A percentile compares a stretch with the other conserved stretches of the same genome.
These are phyloP conservation scores for Trematocara variabile DNA, from an alignment of 2,113 vertebrate species.

Conservation along the genomic window DNA sequence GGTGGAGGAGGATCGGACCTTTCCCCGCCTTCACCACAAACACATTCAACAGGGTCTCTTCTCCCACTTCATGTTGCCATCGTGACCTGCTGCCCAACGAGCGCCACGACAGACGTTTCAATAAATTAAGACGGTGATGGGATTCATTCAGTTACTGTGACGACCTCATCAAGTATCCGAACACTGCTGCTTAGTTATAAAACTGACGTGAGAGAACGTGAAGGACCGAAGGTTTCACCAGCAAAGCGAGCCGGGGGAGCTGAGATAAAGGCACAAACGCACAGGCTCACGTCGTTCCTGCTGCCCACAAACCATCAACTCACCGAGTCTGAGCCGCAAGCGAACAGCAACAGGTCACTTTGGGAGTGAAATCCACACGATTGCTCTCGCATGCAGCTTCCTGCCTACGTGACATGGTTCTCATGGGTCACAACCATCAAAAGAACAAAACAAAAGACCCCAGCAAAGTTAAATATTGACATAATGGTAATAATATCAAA, in stretches of 20 bases:
- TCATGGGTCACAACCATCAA: not conserved
- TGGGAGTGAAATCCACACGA: not conserved
- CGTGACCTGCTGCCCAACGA: not conserved
- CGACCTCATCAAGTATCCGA: not conserved
- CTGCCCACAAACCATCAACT: not conserved
- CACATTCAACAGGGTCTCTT: constrained; percentile 40
- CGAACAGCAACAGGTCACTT: not conserved
- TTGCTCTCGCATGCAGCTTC: not conserved
- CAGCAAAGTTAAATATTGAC: not conserved
- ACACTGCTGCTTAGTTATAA: constrained; percentile 8
- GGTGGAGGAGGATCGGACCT: not conserved
- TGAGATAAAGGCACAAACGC: not conserved
- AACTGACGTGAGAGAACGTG: not conserved
- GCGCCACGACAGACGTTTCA: not conserved
- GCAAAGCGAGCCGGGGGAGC: not conserved
- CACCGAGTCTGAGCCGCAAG: not conserved
- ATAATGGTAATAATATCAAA: not conserved
- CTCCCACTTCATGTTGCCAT: not conserved
- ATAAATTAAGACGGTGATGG: constrained; percentile 23
- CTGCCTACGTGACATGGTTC: not conserved
- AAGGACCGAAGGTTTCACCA: not conserved
- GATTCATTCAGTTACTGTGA: not conserved
- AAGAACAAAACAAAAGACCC: not conserved
- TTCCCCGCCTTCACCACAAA: constrained; percentile 9
- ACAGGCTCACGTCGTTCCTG: not conserved